Evolutionary conservation across 2,888 invertebrate species (phyloP).

Genomic region (Torymus aiolomorphi): DNA sequence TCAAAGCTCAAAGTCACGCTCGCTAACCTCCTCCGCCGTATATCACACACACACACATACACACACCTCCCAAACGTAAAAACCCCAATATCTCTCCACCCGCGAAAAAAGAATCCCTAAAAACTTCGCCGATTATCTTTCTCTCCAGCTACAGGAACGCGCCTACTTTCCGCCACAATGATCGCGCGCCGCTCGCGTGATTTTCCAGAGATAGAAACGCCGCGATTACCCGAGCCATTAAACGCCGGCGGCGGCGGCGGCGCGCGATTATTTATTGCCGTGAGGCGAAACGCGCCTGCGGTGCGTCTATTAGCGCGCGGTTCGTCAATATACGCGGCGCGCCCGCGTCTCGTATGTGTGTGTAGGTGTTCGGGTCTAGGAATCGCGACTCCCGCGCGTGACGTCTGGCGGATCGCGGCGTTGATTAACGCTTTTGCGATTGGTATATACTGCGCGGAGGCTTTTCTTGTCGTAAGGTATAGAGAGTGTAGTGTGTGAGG

Average conservation of each 20-base stretch:
- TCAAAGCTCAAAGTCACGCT: conserved; percentile 1
- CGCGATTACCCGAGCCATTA: conserved; percentile 41
- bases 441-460: too few relatives aligned
- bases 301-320: conserved; percentile 31
- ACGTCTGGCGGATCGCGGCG: too few relatives aligned
- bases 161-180: conserved; percentile 38
- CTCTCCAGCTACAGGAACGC: conserved; percentile 18
- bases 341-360: background rate
- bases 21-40: background rate
- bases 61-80: background rate
- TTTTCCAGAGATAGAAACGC: conserved; percentile 53
- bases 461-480: too few relatives aligned
- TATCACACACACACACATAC: background rate
- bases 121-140: conserved; percentile 17
- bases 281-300: conserved; percentile 17
- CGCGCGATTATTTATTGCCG: conserved; percentile 46
- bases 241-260: conserved; percentile 31
- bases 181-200: conserved; percentile 43
- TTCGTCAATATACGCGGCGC: conserved; percentile 4
- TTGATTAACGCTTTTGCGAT: too few relatives aligned
- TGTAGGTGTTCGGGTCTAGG: too few relatives aligned
- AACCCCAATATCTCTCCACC: too few relatives aligned
- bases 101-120: too few relatives aligned
- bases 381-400: too few relatives aligned
- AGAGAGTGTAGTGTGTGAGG: too few relatives aligned